These are phyloP conservation scores for Hyla sarda DNA, from an alignment of 2,113 vertebrate species.

Conservation along the genomic window DNA sequence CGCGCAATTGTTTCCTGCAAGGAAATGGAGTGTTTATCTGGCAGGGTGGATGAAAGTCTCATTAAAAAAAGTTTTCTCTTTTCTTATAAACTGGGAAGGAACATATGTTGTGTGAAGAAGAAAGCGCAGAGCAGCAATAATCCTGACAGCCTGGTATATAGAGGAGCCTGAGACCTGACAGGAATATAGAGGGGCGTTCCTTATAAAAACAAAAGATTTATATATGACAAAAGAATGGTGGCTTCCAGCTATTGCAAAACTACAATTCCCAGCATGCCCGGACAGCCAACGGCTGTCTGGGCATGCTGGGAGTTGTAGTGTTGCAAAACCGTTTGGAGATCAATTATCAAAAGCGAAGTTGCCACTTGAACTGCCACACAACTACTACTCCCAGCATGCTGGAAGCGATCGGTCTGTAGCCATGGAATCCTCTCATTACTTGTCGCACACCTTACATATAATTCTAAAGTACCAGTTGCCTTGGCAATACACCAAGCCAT, in stretches of 20 bases:
- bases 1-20: neutral
- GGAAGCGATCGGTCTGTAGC: too few relatives aligned
- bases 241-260: too few relatives aligned
- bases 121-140: slow-evolving; percentile 72
- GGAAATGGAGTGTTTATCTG: slow-evolving; percentile 1
- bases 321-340: too few relatives aligned
- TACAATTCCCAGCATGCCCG: too few relatives aligned
- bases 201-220: too few relatives aligned
- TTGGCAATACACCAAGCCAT: slow-evolving; percentile 5
- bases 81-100: slow-evolving; percentile 66
- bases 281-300: too few relatives aligned
- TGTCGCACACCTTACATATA: neutral
- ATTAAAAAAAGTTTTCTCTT: slow-evolving; percentile 68
- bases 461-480: neutral
- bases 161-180: slow-evolving; percentile 66
- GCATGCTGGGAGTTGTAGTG: too few relatives aligned
- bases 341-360: too few relatives aligned
- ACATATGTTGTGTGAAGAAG: slow-evolving; percentile 73
- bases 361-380: too few relatives aligned
- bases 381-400: neutral
- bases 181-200: slow-evolving; percentile 63
- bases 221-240: too few relatives aligned
- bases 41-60: slow-evolving; percentile 51
- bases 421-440: neutral
- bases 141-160: slow-evolving; percentile 71